Conservation (phyloP, 2,888 invertebrate genomes). For the Zygaena filipendulae region DNA sequence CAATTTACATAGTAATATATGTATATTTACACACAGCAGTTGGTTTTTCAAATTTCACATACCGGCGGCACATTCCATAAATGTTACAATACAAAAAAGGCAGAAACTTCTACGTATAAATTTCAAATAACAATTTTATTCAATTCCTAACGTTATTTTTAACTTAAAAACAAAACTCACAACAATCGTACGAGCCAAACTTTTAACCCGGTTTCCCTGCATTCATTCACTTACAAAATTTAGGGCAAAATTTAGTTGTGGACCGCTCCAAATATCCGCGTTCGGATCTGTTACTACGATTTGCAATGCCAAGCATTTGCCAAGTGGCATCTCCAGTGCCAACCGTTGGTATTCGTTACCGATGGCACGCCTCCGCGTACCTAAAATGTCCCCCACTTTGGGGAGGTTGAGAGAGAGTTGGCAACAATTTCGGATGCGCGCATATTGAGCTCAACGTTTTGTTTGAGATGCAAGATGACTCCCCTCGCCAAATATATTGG, state of each 20-base stretch:
- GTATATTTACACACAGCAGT: no score
- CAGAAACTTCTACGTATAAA: no score
- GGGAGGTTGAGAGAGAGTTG: conserved; percentile 32
- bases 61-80: no score
- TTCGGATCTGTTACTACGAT: conserved; percentile 36
- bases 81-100: no score
- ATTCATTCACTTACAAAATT: conserved; percentile 23
- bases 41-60: no score
- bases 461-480: conserved; percentile 41
- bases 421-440: conserved; percentile 42
- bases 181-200: conserved; percentile 18
- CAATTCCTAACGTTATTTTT: no score
- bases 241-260: conserved; percentile 30
- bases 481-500: conserved; percentile 42
- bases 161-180: no score
- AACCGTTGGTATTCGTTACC: conserved; percentile 41
- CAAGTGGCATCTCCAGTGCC: conserved; percentile 45
- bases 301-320: conserved; percentile 35
- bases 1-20: no score
- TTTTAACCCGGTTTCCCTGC: conserved; percentile 31
- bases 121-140: no score
- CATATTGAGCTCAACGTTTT: conserved; percentile 57
- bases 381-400: conserved; percentile 20
- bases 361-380: conserved; percentile 21
- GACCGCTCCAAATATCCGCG: conserved; percentile 26